Base-by-base conservation (phyloP, 1,140 invertebrate genomes). In the Pachypsylla venusta region DNA sequence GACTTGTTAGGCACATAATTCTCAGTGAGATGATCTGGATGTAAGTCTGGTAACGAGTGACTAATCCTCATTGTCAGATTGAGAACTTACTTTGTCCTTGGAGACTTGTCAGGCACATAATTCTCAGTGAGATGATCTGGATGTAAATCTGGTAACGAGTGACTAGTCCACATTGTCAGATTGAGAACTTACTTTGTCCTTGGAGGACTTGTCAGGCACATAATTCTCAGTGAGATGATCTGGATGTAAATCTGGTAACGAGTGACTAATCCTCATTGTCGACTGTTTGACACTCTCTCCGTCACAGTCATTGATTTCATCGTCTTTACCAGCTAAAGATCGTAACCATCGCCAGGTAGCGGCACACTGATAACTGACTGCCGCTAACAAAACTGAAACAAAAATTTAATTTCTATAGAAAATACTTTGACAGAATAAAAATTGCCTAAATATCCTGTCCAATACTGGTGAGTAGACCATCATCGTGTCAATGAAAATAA, bases 71-170 rank as follows among this genome's bases (percentile, higher is more conserved):
- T 82, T 1, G 81, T 78, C 16, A 14, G 25, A 1, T 53, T 24
- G 7, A 7, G 30, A 35, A 7, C n/a, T n/a, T n/a, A n/a, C n/a
- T n/a, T n/a, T n/a, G n/a, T n/a, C n/a, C n/a, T n/a, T n/a, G n/a
- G n/a, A n/a, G n/a, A 81, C 66, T 84, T 84, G 58, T 84, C 81
- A 62, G 83, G 82, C 0, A 85, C 77, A 64, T 84, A 84, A n/a
- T n/a, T n/a, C n/a, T n/a, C n/a, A n/a, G n/a, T n/a, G n/a, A n/a
- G n/a, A n/a, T n/a, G n/a, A 60, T 83, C 81, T 0, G 79, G 79
- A 64, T n/a, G n/a, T n/a, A n/a, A 7, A 53, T 53, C 14, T 22
- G 20, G 20, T 10, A 19, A 53, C n/a, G 42, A 53, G 25, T 53
- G 20, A 53, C 42, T 12, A 3, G 5, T 12, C 12, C 35, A 39